Conservation (phyloP, 2,888 invertebrate species). For the Drosophila diplacantha region DNA sequence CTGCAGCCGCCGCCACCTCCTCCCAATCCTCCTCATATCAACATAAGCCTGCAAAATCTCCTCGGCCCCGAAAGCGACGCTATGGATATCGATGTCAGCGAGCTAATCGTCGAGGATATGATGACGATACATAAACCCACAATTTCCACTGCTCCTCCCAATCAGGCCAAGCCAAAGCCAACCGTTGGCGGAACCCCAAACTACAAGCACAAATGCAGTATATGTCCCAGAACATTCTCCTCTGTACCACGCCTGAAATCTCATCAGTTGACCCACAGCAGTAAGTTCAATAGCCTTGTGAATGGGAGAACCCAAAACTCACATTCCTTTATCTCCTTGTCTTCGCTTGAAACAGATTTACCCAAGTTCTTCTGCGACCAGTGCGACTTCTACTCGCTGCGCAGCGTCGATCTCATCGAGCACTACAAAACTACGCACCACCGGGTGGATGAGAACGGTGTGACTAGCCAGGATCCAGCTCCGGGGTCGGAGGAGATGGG, state of each 20-base stretch:
- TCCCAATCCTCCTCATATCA: slow-evolving; percentile 13
- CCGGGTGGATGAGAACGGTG: slow-evolving; percentile 9
- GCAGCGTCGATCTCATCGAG: slow-evolving; percentile 67
- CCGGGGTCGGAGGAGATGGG: slow-evolving; percentile 21
- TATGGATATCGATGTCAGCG: slow-evolving; percentile 65
- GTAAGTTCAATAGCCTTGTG: slow-evolving; percentile 49
- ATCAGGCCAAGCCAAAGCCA: slow-evolving; percentile 41
- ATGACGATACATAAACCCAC: slow-evolving; percentile 32
- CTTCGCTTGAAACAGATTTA: slow-evolving; percentile 55
- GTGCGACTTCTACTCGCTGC: slow-evolving; percentile 67
- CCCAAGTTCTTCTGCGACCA: slow-evolving; percentile 74
- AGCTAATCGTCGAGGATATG: slow-evolving; percentile 58
- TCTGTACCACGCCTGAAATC: slow-evolving; percentile 60
- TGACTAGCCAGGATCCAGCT: neutral
- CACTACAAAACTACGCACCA: slow-evolving; percentile 68
- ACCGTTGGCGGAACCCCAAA: slow-evolving; percentile 17
- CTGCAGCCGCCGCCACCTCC: neutral
- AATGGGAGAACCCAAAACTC: neutral
- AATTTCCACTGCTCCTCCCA: slow-evolving; percentile 2
- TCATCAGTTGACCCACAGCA: slow-evolving; percentile 60
- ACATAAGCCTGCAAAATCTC: slow-evolving; percentile 45
- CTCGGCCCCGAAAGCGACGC: slow-evolving; percentile 36
- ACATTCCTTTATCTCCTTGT: neutral
- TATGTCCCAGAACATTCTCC: slow-evolving; percentile 54
- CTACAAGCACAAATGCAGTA: slow-evolving; percentile 55